These are phyloP conservation scores for Adelosebastes latens DNA, from an alignment of 2,797 vertebrate species.

Conservation along the genomic window DNA sequence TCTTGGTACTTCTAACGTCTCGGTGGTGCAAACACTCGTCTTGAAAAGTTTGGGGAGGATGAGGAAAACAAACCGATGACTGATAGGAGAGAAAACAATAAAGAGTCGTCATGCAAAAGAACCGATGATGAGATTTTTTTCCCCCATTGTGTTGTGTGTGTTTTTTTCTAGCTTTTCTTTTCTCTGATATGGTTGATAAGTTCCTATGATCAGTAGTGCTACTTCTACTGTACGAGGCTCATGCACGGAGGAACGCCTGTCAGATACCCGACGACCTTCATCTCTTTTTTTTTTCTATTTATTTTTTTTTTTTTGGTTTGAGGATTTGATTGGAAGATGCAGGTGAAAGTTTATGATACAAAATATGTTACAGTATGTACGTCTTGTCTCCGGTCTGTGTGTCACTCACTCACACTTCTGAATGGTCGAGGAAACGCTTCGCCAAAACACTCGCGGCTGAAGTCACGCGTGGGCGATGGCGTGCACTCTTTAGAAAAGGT, in stretches of 20 bases:
- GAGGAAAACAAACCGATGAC: constrained; percentile 55
- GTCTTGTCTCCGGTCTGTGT: constrained; percentile 26
- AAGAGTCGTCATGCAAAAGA: constrained; percentile 80
- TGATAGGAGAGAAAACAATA: constrained; percentile 39
- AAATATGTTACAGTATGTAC: constrained; percentile 84
- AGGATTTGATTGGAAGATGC: constrained; percentile 77
- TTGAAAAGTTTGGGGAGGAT: constrained; percentile 24
- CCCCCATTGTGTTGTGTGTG: constrained; percentile 29
- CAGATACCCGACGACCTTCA: constrained; percentile 25
- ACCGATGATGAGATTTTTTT: constrained; percentile 44
- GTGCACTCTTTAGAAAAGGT: background rate
- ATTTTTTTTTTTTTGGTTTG: constrained; percentile 16
- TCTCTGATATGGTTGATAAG: constrained; percentile 52
- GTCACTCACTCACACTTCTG: constrained; percentile 13
- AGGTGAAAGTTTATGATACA: constrained; percentile 85
- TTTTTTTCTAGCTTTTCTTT: constrained; percentile 1
- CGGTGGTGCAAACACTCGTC: constrained; percentile 65
- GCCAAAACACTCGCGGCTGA: background rate
- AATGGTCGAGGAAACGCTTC: constrained; percentile 16
- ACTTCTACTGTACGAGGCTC: constrained; percentile 81
- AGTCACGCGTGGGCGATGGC: background rate
- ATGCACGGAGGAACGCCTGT: constrained; percentile 75
- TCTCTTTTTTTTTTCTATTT: constrained; percentile 8
- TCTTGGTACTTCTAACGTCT: constrained; percentile 40
- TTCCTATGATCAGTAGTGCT: constrained; percentile 64